Conservation (phyloP, 2,797 vertebrate species). For the Monodelphis domestica region DNA sequence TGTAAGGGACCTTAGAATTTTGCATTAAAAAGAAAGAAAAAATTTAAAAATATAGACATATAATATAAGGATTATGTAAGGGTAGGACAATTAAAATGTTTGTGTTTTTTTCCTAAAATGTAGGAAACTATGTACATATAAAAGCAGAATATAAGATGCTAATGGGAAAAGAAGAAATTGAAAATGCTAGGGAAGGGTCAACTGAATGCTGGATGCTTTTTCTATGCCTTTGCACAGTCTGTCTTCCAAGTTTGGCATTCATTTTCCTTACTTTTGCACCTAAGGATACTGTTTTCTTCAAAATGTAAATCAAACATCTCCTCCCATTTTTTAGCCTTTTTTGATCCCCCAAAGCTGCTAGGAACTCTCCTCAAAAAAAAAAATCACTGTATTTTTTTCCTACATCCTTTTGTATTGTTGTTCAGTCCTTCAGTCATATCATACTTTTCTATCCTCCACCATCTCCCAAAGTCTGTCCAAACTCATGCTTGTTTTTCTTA, state of each 20-base stretch:
- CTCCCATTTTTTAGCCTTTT: too few species aligned
- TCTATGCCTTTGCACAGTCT: neutral
- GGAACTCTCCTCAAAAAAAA: too few species aligned
- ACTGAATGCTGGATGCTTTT: neutral
- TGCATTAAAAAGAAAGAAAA: neutral
- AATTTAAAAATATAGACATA: neutral
- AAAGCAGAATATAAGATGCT: neutral
- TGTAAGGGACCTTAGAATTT: neutral
- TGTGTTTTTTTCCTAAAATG: neutral
- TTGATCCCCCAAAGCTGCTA: too few species aligned
- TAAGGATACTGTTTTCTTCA: neutral
- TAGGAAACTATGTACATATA: neutral
- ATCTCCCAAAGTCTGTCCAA: too few species aligned
- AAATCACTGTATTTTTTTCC: neutral
- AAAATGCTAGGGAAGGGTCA: neutral
- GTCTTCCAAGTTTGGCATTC: neutral
- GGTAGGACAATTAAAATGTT: neutral
- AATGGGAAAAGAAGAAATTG: neutral
- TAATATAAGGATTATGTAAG: neutral
- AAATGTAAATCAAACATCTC: too few species aligned
- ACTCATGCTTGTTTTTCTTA: too few species aligned
- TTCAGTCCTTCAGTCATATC: too few species aligned
- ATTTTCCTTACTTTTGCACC: neutral
- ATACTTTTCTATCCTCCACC: too few species aligned
- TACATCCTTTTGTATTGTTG: too few species aligned